A percentile compares a stretch with the other conserved stretches of the same genome.
These are phyloP conservation scores for Tridacna gigas DNA, from an alignment of 2,888 invertebrate species.

Conservation along the genomic window DNA sequence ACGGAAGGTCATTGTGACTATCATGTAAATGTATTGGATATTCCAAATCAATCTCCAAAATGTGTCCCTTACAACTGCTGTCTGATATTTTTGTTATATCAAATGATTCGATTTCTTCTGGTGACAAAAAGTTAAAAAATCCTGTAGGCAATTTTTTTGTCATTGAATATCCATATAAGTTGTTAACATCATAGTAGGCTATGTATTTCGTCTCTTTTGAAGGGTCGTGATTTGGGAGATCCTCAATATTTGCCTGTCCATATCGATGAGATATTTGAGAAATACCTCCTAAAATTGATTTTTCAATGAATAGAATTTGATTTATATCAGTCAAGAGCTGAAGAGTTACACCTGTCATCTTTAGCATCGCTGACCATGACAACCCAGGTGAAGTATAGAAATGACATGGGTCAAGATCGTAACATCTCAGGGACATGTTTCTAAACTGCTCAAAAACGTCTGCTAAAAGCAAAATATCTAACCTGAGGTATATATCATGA, in stretches of 20 bases:
- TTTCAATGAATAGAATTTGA: no score
- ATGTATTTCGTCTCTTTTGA: neutral
- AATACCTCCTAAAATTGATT: slow-evolving; percentile 51
- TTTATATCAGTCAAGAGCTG: no score
- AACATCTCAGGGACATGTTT: no score
- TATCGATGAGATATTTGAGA: slow-evolving; percentile 30
- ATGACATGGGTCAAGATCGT: no score
- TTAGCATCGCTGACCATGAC: no score
- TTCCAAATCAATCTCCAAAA: slow-evolving; percentile 85
- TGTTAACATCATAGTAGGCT: slow-evolving; percentile 31
- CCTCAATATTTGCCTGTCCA: slow-evolving; percentile 55
- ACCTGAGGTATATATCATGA: slow-evolving; percentile 50
- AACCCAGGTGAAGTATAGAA: no score
- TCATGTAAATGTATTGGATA: slow-evolving; percentile 84
- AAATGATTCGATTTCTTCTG: slow-evolving; percentile 45
- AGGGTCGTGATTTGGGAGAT: slow-evolving; percentile 3
- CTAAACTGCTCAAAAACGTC: no score
- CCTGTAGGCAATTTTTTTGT: slow-evolving; percentile 70
- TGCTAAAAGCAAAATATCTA: no score
- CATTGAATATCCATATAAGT: slow-evolving; percentile 65
- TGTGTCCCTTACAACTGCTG: slow-evolving; percentile 70
- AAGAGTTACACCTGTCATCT: slow-evolving; percentile 44
- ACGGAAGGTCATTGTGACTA: slow-evolving; percentile 79
- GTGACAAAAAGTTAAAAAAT: slow-evolving; percentile 68
- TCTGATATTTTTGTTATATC: slow-evolving; percentile 26